Evolutionary conservation across 2,797 vertebrate genomes (phyloP), one percentile per base, ranked within the genome.

Genomic region (Heteromormyrus szaboi): DNA sequence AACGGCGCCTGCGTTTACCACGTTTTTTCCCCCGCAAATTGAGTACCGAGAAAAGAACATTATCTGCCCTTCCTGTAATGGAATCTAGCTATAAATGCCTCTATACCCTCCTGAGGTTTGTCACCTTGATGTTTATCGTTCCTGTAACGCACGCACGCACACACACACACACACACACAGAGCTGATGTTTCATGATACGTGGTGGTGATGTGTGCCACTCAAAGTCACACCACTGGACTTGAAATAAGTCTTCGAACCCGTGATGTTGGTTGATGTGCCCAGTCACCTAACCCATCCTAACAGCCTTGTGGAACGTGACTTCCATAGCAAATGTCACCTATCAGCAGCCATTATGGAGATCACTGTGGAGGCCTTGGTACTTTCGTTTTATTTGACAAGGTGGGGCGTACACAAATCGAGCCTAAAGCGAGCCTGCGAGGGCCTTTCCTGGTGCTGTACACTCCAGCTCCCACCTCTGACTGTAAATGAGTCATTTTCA

Each of bases 291-390:
- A 65, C 84, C 62, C 65, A 76, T 86, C 46, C 83, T 56, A 86
- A 86, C 85, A 56, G 53, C 88, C 87, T 50, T 22, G 81, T 14
- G 46, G 83, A 62, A 86, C 48, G 37, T 84, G 17, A 86, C 88
- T 86, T 53, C 88, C 59, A 33, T 84, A 50, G 19, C 48, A 54
- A 85, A 89, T 84, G 46, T 44, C 62, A 89, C 72, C 88, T 65
- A 25, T 89, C 59, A 33, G 84, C 59, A 11, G 29, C 59, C 59
- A 86, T 86, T 89, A 86, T 86, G 88, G 59, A 72, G 88, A 89
- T 86, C 88, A 86, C 76, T 89, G 65, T 17, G 3, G 19, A 62
- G 48, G 29, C 62, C 56, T 86, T 25, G 37, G 51, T 54, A 76
- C 29, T 89, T 68, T 54, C 7, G 83, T 54, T 89, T 89, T 54